These are phyloP conservation scores for Argyresthia goedartella DNA, from an alignment of 2,888 invertebrate species.

Conservation along the genomic window DNA sequence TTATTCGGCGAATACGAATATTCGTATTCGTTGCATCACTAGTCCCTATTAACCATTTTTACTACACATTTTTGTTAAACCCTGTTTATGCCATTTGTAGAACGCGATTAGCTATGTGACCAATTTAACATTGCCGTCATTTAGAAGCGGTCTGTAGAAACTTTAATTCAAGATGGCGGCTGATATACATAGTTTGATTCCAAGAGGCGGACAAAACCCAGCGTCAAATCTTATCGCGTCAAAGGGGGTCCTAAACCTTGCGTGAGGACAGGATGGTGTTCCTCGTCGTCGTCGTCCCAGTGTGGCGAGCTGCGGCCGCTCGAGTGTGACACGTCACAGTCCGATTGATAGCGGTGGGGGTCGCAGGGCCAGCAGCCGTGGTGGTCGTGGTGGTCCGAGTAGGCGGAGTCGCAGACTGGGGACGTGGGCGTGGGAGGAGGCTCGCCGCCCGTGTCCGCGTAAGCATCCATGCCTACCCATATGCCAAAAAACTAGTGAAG, in stretches of 20 bases:
- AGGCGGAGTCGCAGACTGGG: constrained; percentile 63
- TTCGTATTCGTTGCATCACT: no score
- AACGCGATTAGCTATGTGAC: no score
- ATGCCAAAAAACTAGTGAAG: no score
- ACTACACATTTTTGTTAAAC: no score
- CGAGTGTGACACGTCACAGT: constrained; percentile 46
- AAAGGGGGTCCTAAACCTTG: constrained; percentile 62
- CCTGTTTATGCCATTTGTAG: no score
- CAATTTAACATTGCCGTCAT: no score
- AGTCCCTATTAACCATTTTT: no score
- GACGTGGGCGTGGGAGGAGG: constrained; percentile 61
- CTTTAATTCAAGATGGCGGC: no score
- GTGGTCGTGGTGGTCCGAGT: constrained; percentile 61
- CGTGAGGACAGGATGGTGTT: constrained; percentile 38
- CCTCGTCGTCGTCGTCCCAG: constrained; percentile 59
- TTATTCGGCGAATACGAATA: no score
- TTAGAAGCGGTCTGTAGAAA: no score
- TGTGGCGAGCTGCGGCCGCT: constrained; percentile 61
- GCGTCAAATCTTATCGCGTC: constrained; percentile 1
- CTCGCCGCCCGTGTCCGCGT: constrained; percentile 51
- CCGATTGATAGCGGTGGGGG: constrained; percentile 40
- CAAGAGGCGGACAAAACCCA: not conserved
- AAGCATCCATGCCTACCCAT: constrained; percentile 52
- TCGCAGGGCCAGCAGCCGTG: constrained; percentile 63
- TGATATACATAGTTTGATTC: no score